Conservation (phyloP, 2,113 vertebrate genomes). For the Piliocolobus tephrosceles region DNA sequence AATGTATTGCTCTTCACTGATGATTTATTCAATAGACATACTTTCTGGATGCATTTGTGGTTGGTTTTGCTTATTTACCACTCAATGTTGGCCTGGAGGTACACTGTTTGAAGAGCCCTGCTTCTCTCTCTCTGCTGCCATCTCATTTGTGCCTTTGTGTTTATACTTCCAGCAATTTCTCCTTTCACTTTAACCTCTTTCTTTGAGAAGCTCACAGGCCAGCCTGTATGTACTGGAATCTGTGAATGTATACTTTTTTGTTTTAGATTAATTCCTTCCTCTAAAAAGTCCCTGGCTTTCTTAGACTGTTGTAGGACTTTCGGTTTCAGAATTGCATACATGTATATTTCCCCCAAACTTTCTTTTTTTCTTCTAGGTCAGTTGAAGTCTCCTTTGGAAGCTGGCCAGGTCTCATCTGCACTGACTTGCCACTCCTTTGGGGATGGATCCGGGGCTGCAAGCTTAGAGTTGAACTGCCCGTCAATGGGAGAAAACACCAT, state of each 20-base stretch:
- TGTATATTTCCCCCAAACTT: not conserved
- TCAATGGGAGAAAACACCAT: constrained; percentile 82
- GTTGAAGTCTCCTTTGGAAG: constrained; percentile 76
- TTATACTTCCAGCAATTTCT: not conserved
- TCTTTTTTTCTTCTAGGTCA: constrained; percentile 74
- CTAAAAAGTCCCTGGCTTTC: constrained; percentile 19
- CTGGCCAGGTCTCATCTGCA: constrained; percentile 77
- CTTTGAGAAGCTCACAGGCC: not conserved
- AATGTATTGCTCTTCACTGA: constrained; percentile 20
- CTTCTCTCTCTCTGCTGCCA: not conserved
- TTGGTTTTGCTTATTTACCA: not conserved
- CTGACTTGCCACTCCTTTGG: constrained; percentile 72
- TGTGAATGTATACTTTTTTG: constrained; percentile 5
- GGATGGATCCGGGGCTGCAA: constrained; percentile 63
- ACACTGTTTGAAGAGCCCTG: not conserved
- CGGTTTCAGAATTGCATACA: not conserved
- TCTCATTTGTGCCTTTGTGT: not conserved
- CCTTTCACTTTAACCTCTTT: not conserved
- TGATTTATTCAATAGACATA: not conserved
- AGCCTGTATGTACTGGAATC: not conserved
- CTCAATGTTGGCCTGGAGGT: not conserved
- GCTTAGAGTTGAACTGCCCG: constrained; percentile 65
- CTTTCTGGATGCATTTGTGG: not conserved
- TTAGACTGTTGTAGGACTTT: constrained; percentile 26
- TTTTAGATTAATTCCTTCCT: not conserved